phyloP scores from a whole-genome alignment of 2,797 vertebrate species.

The Rhinogobio ventralis region DNA sequence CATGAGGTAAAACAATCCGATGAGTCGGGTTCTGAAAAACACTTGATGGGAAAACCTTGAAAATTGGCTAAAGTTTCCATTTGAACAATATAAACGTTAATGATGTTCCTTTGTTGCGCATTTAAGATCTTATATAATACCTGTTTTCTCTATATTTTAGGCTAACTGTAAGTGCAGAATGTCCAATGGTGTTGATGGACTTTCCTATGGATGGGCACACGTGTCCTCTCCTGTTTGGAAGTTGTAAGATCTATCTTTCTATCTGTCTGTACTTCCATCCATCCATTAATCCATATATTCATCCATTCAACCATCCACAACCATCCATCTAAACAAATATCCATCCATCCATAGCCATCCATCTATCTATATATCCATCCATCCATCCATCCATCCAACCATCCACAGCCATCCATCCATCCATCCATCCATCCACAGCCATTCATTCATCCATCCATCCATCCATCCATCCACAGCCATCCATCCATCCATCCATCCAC shows the following conservation, averaged over 20 bases:
- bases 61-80: not conserved
- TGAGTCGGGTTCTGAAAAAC: not conserved
- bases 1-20: constrained; percentile 75
- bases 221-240: constrained; percentile 84
- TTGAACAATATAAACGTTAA: not conserved
- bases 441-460: not conserved
- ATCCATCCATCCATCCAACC: too few relatives aligned
- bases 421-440: not conserved
- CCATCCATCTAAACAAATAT: not conserved
- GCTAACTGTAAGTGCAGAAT: constrained; percentile 80
- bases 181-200: constrained; percentile 80
- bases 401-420: too few relatives aligned
- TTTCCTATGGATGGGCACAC: constrained; percentile 85
- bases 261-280: not conserved
- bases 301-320: not conserved
- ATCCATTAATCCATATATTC: not conserved
- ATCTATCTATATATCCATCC: too few relatives aligned
- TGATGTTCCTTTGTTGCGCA: not conserved
- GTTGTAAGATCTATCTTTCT: constrained; percentile 73
- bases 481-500: not conserved
- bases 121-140: not conserved
- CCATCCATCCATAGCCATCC: too few relatives aligned
- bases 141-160: constrained; percentile 61
- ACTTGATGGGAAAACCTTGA: not conserved
- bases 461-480: not conserved